Evolutionary conservation across 1,140 invertebrate genomes (phyloP).

Genomic region (Meloidogyne hapla): DNA sequence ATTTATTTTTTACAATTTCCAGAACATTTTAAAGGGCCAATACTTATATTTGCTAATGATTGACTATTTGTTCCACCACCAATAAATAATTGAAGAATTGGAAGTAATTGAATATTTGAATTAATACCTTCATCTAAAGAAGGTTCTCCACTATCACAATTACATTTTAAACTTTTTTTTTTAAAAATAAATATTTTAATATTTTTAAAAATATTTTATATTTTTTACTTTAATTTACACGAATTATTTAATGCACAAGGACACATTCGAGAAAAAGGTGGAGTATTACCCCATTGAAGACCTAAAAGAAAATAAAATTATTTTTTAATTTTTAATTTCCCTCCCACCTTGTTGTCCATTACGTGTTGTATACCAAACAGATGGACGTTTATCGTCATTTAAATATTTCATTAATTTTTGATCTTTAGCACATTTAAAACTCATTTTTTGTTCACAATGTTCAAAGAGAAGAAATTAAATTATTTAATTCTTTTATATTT

Average conservation of each 20-base stretch:
- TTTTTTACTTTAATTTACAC: constrained; percentile 47
- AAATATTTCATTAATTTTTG: constrained; percentile 56
- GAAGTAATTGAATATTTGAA: constrained; percentile 56
- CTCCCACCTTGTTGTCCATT: constrained; percentile 60
- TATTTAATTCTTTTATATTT: constrained; percentile 44
- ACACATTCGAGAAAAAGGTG: constrained; percentile 60
- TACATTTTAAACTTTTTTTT: constrained; percentile 49
- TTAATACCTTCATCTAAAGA: constrained; percentile 59
- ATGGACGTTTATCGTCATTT: constrained; percentile 55
- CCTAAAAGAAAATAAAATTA: constrained; percentile 18
- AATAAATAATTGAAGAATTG: constrained; percentile 60
- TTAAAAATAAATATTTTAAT: too few species aligned
- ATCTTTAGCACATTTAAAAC: constrained; percentile 57
- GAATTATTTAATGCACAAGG: constrained; percentile 61
- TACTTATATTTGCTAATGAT: constrained; percentile 50
- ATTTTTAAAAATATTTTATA: not conserved
- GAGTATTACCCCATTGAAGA: constrained; percentile 60
- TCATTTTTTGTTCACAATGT: constrained; percentile 53
- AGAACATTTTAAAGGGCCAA: constrained; percentile 53
- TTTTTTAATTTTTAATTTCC: not conserved
- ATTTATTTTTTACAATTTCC: constrained; percentile 45
- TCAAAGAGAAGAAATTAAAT: constrained; percentile 59
- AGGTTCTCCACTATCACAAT: constrained; percentile 61
- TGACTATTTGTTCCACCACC: constrained; percentile 43
- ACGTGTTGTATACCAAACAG: constrained; percentile 61